phyloP scores from a whole-genome alignment of 2,113 vertebrate genomes.

The Onychostoma macrolepis region DNA sequence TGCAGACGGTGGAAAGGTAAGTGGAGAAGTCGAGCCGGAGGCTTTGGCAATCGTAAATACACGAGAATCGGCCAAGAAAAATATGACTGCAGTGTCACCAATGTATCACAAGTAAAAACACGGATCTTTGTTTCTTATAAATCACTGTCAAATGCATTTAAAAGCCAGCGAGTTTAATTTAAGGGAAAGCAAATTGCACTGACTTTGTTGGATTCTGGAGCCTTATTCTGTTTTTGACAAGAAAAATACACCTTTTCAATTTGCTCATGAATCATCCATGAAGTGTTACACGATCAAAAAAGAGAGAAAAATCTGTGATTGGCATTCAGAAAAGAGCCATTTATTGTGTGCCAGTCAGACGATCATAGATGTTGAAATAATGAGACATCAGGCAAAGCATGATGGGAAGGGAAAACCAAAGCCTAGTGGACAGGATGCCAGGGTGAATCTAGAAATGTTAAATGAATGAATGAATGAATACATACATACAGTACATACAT shows the following conservation, averaged over 20 bases:
- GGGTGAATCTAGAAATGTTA: background rate
- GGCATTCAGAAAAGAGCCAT: conserved; percentile 21
- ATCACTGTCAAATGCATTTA: conserved; percentile 18
- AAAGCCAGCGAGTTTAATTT: background rate
- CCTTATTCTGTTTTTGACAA: background rate
- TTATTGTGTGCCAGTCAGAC: background rate
- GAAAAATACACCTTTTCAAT: conserved; percentile 32
- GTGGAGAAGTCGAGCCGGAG: conserved; percentile 40
- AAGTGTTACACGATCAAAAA: background rate
- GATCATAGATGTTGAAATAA: conserved; percentile 15
- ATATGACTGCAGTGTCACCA: background rate
- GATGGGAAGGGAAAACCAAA: background rate
- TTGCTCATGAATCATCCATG: conserved; percentile 2
- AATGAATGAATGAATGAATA: no score
- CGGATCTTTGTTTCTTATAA: background rate
- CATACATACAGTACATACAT: no score
- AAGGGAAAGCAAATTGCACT: background rate
- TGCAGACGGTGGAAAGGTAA: conserved; percentile 63
- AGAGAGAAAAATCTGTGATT: background rate
- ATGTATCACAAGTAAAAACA: background rate
- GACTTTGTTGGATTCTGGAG: background rate
- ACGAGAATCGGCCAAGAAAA: background rate
- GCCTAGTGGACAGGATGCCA: background rate
- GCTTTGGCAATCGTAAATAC: conserved; percentile 9
- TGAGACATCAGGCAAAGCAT: background rate